phyloP scores from a whole-genome alignment of 2,113 vertebrate species.

The Gorilla gorilla region DNA sequence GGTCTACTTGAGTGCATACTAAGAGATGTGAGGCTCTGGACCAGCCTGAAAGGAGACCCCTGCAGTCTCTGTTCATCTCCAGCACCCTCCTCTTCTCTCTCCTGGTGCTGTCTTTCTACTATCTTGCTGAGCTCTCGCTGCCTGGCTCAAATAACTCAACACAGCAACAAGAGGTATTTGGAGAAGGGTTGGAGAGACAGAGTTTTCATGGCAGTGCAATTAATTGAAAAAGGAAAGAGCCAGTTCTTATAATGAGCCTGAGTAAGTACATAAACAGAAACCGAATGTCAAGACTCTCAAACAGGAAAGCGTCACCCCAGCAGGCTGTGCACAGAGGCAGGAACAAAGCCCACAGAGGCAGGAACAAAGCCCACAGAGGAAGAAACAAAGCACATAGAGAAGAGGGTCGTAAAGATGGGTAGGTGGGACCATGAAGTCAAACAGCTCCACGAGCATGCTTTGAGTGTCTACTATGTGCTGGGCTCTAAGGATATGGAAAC shows the following conservation, averaged over 20 bases:
- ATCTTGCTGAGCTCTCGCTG: background rate
- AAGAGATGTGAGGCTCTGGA: background rate
- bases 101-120: rapidly evolving
- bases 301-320: background rate
- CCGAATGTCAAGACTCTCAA: background rate
- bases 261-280: background rate
- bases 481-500: background rate
- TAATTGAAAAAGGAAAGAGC: background rate
- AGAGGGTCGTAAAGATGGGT: background rate
- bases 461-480: background rate
- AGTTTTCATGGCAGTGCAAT: background rate
- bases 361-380: background rate
- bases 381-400: background rate
- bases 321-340: background rate
- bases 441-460: background rate
- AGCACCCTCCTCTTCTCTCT: too few relatives aligned
- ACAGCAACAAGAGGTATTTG: background rate
- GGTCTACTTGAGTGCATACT: background rate
- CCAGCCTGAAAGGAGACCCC: background rate
- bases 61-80: background rate
- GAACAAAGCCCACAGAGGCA: background rate
- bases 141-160: background rate
- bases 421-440: background rate
- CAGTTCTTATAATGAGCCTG: background rate
- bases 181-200: background rate